A percentile compares a stretch with the other conserved stretches of the same genome.
Evolutionary conservation across 2,797 vertebrate species (phyloP).

Genomic region (Anabas testudineus): DNA sequence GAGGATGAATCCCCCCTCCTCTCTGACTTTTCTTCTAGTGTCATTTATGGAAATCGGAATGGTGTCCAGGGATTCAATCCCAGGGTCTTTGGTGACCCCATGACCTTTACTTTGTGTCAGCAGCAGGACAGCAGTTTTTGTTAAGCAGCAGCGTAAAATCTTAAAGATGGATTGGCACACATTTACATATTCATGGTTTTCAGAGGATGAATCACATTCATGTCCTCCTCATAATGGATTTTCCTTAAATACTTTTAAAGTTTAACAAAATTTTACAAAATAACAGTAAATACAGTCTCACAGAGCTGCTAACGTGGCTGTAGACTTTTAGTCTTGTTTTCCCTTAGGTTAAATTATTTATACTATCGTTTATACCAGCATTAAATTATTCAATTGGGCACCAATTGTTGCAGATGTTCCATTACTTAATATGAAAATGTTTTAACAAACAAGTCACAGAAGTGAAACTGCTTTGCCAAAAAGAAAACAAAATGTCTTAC

Average conservation of each 20-base stretch:
- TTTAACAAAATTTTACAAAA: too few relatives aligned
- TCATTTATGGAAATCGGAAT: background rate
- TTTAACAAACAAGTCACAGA: slow-evolving; percentile 1
- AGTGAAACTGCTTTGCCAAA: slow-evolving; percentile 16
- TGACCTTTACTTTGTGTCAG: background rate
- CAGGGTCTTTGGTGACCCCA: too few relatives aligned
- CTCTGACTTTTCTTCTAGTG: background rate
- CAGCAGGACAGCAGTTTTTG: too few relatives aligned
- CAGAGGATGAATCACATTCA: too few relatives aligned
- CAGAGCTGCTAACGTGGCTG: background rate
- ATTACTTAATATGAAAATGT: background rate
- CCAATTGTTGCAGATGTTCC: slow-evolving; percentile 5
- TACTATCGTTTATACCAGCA: background rate
- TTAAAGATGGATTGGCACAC: too few relatives aligned
- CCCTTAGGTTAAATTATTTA: background rate
- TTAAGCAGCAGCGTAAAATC: too few relatives aligned
- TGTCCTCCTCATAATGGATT: too few relatives aligned
- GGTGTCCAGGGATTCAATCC: background rate
- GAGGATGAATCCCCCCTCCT: background rate
- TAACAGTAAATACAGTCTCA: background rate
- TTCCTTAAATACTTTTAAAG: too few relatives aligned
- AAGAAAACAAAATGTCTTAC: background rate
- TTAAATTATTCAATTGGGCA: background rate
- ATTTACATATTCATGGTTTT: too few relatives aligned
- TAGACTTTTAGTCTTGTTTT: background rate